phyloP scores from a whole-genome alignment of 2,113 vertebrate genomes.

The Alligator mississippiensis region DNA sequence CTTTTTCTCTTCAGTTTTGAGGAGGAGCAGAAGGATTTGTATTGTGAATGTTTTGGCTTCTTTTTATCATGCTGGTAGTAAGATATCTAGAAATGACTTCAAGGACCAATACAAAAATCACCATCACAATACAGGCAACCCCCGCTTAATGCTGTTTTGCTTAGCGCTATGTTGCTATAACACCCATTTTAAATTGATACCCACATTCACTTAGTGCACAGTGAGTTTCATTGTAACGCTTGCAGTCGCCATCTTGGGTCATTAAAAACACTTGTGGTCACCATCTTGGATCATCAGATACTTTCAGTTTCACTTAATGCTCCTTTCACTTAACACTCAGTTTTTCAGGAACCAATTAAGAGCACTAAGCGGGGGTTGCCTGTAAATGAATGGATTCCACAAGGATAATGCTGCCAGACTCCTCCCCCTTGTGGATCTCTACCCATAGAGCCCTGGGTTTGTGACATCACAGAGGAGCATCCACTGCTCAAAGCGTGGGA shows the following conservation, averaged over 20 bases:
- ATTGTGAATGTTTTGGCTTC: neutral
- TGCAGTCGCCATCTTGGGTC: too few relatives aligned
- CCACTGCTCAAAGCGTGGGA: neutral
- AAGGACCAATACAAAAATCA: neutral
- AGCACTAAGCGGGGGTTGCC: neutral
- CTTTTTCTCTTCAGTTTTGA: neutral
- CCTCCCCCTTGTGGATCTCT: neutral
- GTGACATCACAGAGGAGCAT: neutral
- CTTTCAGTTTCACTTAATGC: too few relatives aligned
- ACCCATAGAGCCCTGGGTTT: neutral
- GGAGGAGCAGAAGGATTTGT: neutral
- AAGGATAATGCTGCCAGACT: fast-evolving
- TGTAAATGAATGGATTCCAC: neutral
- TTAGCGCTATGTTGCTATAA: too few relatives aligned
- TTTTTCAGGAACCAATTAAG: neutral
- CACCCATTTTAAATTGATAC: too few relatives aligned
- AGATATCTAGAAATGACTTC: fast-evolving
- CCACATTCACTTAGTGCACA: too few relatives aligned
- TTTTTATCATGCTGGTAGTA: neutral
- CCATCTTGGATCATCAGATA: too few relatives aligned
- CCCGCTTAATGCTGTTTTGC: too few relatives aligned
- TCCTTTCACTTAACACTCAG: too few relatives aligned
- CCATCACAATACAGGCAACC: too few relatives aligned
- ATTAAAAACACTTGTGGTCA: too few relatives aligned
- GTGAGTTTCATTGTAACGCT: too few relatives aligned